Evolutionary conservation across 37 sponge, comb jelly and placozoan species (phyloP).

Genomic region (Cliona cf. orientalis): DNA sequence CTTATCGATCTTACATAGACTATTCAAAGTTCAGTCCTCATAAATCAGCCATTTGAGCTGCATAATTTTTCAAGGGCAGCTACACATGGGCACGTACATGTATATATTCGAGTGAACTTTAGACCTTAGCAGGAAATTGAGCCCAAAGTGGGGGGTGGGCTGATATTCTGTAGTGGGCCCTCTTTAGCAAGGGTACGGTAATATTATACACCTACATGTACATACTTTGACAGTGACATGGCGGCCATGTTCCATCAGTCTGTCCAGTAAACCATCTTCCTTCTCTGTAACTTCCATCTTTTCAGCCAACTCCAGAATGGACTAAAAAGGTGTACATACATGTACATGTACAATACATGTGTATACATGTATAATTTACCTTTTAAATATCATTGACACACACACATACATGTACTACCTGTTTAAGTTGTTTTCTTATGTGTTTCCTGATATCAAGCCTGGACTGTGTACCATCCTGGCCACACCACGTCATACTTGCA

Average conservation of each 20-base stretch:
- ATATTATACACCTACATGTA: too few species aligned
- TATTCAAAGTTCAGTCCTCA: too few species aligned
- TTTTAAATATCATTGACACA: neutral
- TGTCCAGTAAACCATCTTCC: slow-evolving; percentile 5
- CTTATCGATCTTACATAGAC: too few species aligned
- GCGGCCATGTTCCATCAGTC: slow-evolving; percentile 6
- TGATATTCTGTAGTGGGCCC: too few species aligned
- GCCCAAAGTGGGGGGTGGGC: too few species aligned
- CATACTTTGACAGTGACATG: neutral
- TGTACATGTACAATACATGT: neutral
- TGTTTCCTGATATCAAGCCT: slow-evolving; percentile 31
- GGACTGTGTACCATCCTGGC: slow-evolving; percentile 14
- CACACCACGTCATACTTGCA: slow-evolving; percentile 31
- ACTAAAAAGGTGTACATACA: neutral
- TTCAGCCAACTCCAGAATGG: slow-evolving; percentile 4
- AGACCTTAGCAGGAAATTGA: too few species aligned
- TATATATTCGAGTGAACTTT: too few species aligned
- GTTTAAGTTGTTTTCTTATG: slow-evolving; percentile 18
- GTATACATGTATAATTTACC: neutral
- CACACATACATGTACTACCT: slow-evolving; percentile 1
- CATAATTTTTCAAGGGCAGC: too few species aligned
- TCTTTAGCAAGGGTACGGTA: too few species aligned
- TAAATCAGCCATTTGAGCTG: too few species aligned
- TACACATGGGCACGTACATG: too few species aligned
- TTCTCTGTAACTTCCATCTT: neutral